Conservation (phyloP, 37 sponge, comb jelly and placozoan genomes). For the Lycopodina hypogea region DNA sequence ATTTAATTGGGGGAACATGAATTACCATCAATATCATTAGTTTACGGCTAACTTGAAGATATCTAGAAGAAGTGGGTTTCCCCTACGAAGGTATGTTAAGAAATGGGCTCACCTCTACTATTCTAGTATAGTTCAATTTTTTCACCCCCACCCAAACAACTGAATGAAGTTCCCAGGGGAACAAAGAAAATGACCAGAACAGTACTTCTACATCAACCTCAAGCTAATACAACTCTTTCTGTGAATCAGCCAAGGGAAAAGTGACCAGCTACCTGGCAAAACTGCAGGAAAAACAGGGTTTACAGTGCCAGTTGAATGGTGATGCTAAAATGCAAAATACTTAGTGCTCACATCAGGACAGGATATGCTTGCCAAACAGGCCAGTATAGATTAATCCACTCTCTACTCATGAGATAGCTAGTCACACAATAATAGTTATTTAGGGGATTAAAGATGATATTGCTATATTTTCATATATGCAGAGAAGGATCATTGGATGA, state of each 20-base stretch:
- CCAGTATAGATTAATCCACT: background rate
- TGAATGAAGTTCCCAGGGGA: no score
- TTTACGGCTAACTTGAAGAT: no score
- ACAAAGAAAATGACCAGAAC: no score
- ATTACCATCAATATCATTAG: no score
- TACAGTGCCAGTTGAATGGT: background rate
- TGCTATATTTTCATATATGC: conserved; percentile 4
- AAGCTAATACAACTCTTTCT: background rate
- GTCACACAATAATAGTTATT: background rate
- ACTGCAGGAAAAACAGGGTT: background rate
- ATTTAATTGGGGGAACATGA: no score
- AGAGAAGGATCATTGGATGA: conserved; percentile 18
- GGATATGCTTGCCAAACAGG: conserved; percentile 12
- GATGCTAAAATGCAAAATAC: background rate
- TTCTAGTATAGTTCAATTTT: no score
- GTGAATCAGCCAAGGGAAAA: background rate
- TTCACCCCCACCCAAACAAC: no score
- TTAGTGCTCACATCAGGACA: background rate
- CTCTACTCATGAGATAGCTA: background rate
- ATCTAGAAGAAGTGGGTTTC: no score
- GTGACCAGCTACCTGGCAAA: background rate
- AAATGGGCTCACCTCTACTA: no score
- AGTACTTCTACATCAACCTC: background rate
- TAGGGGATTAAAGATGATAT: background rate
- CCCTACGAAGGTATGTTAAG: no score